phyloP scores from a whole-genome alignment of 2,888 invertebrate species.

The Drosophila glabriapex region DNA sequence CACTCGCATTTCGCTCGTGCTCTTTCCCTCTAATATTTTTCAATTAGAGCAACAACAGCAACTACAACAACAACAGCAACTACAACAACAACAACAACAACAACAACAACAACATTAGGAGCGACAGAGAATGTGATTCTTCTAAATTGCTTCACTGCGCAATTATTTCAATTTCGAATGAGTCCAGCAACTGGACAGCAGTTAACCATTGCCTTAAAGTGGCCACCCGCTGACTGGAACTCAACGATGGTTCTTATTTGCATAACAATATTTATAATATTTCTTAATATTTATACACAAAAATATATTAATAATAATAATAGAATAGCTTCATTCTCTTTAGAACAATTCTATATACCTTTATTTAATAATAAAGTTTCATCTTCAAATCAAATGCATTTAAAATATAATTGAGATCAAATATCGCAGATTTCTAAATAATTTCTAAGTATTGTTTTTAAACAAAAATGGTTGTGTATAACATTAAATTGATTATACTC shows the following conservation, averaged over 20 bases:
- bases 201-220: slow-evolving; percentile 6
- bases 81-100: slow-evolving; percentile 26
- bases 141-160: slow-evolving; percentile 84
- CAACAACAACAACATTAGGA: slow-evolving; percentile 11
- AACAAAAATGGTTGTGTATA: too few relatives aligned
- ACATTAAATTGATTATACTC: too few relatives aligned
- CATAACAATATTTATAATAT: neutral
- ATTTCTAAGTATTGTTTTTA: neutral
- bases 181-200: slow-evolving; percentile 40
- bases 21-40: slow-evolving; percentile 62
- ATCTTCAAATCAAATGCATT: neutral
- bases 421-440: neutral
- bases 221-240: neutral
- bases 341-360: rapidly evolving
- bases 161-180: slow-evolving; percentile 84
- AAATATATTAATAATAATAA: too few relatives aligned
- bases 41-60: slow-evolving; percentile 67
- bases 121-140: slow-evolving; percentile 74
- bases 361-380: neutral
- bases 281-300: neutral
- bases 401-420: too few relatives aligned
- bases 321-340: neutral
- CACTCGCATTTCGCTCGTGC: slow-evolving; percentile 44
- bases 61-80: slow-evolving; percentile 24
- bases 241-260: neutral